These are phyloP conservation scores for Okapia johnstoni DNA, from an alignment of 2,113 vertebrate species.

Conservation along the genomic window DNA sequence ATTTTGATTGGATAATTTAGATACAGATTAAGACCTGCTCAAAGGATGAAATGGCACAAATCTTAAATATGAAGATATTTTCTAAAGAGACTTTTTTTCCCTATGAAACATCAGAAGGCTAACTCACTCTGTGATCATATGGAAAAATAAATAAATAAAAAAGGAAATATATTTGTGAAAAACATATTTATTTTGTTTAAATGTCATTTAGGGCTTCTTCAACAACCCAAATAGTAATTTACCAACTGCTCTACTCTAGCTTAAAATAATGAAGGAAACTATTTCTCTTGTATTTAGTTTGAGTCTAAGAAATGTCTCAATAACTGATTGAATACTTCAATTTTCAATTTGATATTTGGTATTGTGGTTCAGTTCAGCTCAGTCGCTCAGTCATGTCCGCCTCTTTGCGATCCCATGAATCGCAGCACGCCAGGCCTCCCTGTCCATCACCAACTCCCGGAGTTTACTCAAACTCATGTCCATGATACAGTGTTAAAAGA, in stretches of 20 bases:
- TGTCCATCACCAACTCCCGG: no score
- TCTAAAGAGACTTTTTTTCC: not conserved
- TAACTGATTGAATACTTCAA: not conserved
- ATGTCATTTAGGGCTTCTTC: not conserved
- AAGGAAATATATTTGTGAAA: not conserved
- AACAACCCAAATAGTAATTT: not conserved
- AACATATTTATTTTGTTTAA: not conserved
- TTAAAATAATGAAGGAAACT: not conserved
- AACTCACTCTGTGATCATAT: not conserved
- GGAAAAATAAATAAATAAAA: not conserved
- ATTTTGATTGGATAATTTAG: constrained; percentile 3
- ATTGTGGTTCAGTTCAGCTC: not conserved
- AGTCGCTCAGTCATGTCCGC: no score
- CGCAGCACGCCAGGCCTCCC: no score
- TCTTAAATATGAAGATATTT: not conserved
- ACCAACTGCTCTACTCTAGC: not conserved
- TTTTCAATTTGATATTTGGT: not conserved
- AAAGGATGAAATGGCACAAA: not conserved
- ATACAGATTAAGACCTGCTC: not conserved
- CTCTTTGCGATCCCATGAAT: no score
- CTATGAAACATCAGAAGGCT: not conserved
- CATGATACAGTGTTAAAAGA: not conserved
- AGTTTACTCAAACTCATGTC: no score
- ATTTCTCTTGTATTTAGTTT: not conserved
- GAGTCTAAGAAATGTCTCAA: not conserved